Conservation (phyloP, 2,113 vertebrate genomes). For the Quiscalus mexicanus region DNA sequence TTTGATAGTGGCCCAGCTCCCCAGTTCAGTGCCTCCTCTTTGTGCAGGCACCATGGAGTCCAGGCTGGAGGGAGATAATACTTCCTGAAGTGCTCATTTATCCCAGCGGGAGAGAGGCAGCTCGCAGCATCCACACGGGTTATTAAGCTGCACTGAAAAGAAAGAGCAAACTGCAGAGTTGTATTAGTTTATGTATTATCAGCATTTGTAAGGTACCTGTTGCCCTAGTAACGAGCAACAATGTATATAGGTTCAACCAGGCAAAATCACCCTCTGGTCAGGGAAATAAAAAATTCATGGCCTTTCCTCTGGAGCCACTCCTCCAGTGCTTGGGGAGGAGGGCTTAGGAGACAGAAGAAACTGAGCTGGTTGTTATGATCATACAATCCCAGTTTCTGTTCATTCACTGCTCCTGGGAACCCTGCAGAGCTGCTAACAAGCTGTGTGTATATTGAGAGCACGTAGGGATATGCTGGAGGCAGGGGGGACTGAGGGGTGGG, state of each 20-base stretch:
- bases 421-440: slow-evolving; percentile 31
- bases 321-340: neutral
- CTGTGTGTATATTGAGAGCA: neutral
- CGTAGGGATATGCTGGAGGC: neutral
- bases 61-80: slow-evolving; percentile 25
- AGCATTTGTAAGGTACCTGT: slow-evolving; percentile 34
- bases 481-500: neutral
- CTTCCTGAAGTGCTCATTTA: slow-evolving; percentile 64
- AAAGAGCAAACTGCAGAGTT: slow-evolving; percentile 31
- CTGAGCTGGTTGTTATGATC: slow-evolving; percentile 34
- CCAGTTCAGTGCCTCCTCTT: slow-evolving; percentile 45
- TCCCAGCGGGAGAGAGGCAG: slow-evolving; percentile 29
- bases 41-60: slow-evolving; percentile 9
- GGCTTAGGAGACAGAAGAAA: slow-evolving; percentile 18
- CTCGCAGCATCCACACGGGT: slow-evolving; percentile 23
- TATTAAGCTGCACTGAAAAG: slow-evolving; percentile 20
- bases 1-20: slow-evolving; percentile 24
- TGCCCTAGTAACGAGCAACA: slow-evolving; percentile 39
- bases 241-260: neutral
- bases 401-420: slow-evolving; percentile 18
- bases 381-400: neutral
- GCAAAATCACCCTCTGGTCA: slow-evolving; percentile 21
- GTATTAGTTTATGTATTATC: slow-evolving; percentile 40
- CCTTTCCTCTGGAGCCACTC: neutral
- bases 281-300: slow-evolving; percentile 47